These are phyloP conservation scores for Drosophila buzzatii DNA, from an alignment of 2,888 invertebrate genomes.

Conservation along the genomic window DNA sequence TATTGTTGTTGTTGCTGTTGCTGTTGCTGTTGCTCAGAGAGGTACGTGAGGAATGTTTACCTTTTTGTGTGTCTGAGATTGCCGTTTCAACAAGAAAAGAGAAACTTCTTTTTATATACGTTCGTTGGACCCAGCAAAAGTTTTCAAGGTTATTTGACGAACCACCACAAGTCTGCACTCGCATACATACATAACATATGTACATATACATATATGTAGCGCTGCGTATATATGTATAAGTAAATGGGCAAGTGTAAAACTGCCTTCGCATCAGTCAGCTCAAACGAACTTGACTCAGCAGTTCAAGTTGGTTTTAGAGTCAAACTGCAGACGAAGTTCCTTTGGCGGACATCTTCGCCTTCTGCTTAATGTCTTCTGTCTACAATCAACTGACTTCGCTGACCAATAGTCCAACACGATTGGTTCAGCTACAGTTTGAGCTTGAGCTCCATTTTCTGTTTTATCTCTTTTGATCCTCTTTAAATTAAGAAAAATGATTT, in stretches of 20 bases:
- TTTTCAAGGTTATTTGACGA: conserved; percentile 71
- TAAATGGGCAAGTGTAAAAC: conserved; percentile 34
- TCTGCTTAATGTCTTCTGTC: conserved; percentile 26
- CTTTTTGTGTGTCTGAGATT: conserved; percentile 62
- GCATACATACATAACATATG: not conserved
- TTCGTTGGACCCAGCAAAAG: conserved; percentile 70
- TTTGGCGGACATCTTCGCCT: not conserved
- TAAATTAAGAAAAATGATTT: conserved; percentile 78
- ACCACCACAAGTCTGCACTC: conserved; percentile 25
- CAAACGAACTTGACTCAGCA: conserved; percentile 6
- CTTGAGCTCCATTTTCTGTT: conserved; percentile 38
- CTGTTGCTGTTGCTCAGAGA: conserved; percentile 45
- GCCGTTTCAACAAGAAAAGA: conserved; percentile 58
- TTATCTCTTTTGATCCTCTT: conserved; percentile 65
- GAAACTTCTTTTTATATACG: conserved; percentile 62
- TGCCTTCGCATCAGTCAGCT: conserved; percentile 52
- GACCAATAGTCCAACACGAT: conserved; percentile 10
- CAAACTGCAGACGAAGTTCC: conserved; percentile 56
- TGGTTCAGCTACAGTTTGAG: conserved; percentile 7
- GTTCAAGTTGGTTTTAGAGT: conserved; percentile 33
- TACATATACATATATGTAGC: not conserved
- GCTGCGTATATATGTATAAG: not conserved
- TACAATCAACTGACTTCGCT: conserved; percentile 19
- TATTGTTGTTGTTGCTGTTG: conserved; percentile 24
- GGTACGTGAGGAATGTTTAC: conserved; percentile 59